Base-by-base conservation (phyloP, 2,888 invertebrate genomes). In the Papilio gigon region DNA sequence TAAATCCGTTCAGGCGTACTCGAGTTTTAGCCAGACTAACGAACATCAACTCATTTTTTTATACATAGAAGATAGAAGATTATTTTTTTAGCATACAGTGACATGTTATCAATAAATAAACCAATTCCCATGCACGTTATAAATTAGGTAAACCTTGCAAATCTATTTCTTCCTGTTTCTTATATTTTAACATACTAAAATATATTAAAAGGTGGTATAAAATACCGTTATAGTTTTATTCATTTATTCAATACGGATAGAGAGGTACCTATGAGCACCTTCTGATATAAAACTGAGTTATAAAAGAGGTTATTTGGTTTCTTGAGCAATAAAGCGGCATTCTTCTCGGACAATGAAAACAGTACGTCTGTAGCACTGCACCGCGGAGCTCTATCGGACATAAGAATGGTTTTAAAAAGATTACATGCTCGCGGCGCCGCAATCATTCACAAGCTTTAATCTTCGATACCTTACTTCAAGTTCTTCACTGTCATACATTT, bases 221-320 rank as follows among this genome's bases (percentile, higher is more conserved):
- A 61, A 61, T 53, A 33, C 27, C 22, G 47, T 66, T 12, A 60
- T 42, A n/a, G 22, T 63, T 37, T 20, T 60, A 77, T 80, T 75
- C 75, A 67, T 73, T 79, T 75, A 76, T 77, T 72, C 73, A 75
- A 73, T 74, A 68, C 60, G 44, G 47, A 40, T 44, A 60, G n/a
- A 53, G 27, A 14, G 8, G 56, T 74, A 77, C 71, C 80, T 82
- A 86, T 87, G 88, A 86, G 82, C 84, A 78, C 74, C 77, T 67
- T 71, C 71, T 80, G 82, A 83, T 88, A 88, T 88, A 87, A 88
- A 88, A 85, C 80, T 79, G 81, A 82, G 83, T 83, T 87, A 89
- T 85, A 84, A 84, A 87, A 78, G 79, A 82, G 83, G 86, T 85
- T 89, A 89, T 90, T 90, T 87, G 87, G 88, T 88, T 88, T 87